Percentiles rank a stretch among this genome's conserved stretches.
phyloP scores from a whole-genome alignment of 2,113 vertebrate species.

The Zosterops japonicus region DNA sequence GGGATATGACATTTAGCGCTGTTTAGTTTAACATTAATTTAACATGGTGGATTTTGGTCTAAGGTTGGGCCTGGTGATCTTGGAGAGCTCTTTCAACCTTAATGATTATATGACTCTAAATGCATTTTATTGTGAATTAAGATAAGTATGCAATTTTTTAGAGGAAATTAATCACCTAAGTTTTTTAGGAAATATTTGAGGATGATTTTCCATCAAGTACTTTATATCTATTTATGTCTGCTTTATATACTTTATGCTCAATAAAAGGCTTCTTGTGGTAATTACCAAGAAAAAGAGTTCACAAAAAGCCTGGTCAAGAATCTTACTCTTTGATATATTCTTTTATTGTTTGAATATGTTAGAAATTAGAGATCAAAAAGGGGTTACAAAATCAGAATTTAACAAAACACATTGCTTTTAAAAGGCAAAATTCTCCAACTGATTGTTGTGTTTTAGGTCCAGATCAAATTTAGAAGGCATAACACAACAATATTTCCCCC shows the following conservation, averaged over 20 bases:
- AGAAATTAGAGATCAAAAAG: neutral
- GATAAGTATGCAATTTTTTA: neutral
- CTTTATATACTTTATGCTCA: neutral
- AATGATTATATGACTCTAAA: neutral
- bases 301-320: neutral
- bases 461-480: neutral
- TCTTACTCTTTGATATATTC: neutral
- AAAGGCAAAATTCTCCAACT: neutral
- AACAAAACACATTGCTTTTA: neutral
- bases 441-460: accelerated
- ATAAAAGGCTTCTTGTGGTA: neutral
- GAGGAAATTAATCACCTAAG: neutral
- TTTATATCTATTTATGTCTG: neutral
- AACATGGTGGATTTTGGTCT: neutral
- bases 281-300: neutral
- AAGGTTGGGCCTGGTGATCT: neutral
- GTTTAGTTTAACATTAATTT: neutral
- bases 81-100: neutral
- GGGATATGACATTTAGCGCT: accelerated
- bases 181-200: neutral
- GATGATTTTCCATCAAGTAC: neutral
- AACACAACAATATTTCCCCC: neutral
- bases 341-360: neutral
- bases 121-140: neutral
- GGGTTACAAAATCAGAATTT: neutral